Conservation (phyloP, 2,888 invertebrate species). For the Lithosia quadra region DNA sequence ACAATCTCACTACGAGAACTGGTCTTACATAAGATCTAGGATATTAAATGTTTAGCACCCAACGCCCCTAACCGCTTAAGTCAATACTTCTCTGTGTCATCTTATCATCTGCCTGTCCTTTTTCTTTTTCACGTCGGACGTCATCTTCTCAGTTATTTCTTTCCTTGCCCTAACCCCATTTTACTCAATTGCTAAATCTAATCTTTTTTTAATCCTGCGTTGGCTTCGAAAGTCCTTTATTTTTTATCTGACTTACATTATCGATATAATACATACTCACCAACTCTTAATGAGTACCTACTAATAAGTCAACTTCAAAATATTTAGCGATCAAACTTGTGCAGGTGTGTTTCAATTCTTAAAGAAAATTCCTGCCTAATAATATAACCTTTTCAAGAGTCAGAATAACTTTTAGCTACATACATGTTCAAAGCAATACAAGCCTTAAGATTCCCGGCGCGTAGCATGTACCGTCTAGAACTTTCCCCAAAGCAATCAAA, state of each 20-base stretch:
- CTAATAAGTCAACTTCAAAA: too few species aligned
- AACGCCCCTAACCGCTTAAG: not conserved
- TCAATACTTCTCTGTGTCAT: not conserved
- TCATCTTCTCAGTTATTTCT: too few species aligned
- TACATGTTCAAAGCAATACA: slow-evolving; percentile 20
- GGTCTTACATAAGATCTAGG: not conserved
- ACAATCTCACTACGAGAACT: not conserved
- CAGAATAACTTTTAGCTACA: slow-evolving; percentile 14
- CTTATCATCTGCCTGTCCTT: too few species aligned
- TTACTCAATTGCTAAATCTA: too few species aligned
- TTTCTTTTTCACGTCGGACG: too few species aligned
- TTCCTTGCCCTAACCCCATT: not conserved
- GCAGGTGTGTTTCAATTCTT: not conserved
- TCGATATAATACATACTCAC: not conserved
- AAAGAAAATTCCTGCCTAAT: not conserved
- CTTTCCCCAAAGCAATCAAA: slow-evolving; percentile 49
- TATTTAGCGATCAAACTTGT: not conserved
- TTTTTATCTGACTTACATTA: not conserved
- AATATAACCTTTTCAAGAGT: not conserved
- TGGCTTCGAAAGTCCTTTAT: not conserved
- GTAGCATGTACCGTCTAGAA: slow-evolving; percentile 27
- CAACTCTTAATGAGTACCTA: not conserved
- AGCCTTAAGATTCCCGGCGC: slow-evolving; percentile 28
- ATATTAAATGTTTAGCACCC: not conserved
- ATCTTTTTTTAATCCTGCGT: not conserved